These are phyloP conservation scores for Nematostella vectensis DNA, from an alignment of 92 coral and sea anemone genomes.

Conservation along the genomic window DNA sequence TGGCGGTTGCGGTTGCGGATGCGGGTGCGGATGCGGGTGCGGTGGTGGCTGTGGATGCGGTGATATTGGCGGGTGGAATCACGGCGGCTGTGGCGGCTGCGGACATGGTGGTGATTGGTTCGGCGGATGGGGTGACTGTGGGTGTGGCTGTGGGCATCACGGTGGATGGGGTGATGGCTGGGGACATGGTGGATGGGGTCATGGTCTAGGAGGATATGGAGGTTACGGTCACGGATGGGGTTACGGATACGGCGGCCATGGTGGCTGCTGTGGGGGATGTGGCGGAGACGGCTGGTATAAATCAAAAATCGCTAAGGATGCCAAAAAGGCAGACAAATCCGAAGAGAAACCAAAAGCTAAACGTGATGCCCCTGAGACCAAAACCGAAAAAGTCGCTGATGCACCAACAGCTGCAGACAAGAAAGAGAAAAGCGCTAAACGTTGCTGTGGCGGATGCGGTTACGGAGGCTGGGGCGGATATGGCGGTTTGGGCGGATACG, in stretches of 20 bases:
- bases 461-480: slow-evolving; percentile 50
- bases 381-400: slow-evolving; percentile 3
- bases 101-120: slow-evolving; percentile 7
- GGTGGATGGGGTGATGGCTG: slow-evolving; percentile 21
- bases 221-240: slow-evolving; percentile 23
- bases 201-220: slow-evolving; percentile 30
- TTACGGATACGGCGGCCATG: slow-evolving; percentile 23
- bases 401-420: slow-evolving; percentile 19
- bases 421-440: slow-evolving; percentile 40
- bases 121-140: slow-evolving; percentile 9
- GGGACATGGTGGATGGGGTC: slow-evolving; percentile 26
- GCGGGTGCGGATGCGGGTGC: slow-evolving; percentile 14
- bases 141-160: slow-evolving; percentile 5
- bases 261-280: slow-evolving; percentile 35
- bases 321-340: slow-evolving; percentile 2
- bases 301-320: slow-evolving; percentile 47
- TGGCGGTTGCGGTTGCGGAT: slow-evolving; percentile 35
- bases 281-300: slow-evolving; percentile 39
- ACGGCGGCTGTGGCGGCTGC: slow-evolving; percentile 6
- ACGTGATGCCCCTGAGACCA: slow-evolving; percentile 8
- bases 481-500: slow-evolving; percentile 65
- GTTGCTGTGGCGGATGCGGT: slow-evolving; percentile 52
- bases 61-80: slow-evolving; percentile 2
- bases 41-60: slow-evolving; percentile 34
- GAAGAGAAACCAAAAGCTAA: slow-evolving; percentile 11